Base-by-base conservation (phyloP, 1,140 invertebrate genomes). In the Paracyclopina nana region DNA sequence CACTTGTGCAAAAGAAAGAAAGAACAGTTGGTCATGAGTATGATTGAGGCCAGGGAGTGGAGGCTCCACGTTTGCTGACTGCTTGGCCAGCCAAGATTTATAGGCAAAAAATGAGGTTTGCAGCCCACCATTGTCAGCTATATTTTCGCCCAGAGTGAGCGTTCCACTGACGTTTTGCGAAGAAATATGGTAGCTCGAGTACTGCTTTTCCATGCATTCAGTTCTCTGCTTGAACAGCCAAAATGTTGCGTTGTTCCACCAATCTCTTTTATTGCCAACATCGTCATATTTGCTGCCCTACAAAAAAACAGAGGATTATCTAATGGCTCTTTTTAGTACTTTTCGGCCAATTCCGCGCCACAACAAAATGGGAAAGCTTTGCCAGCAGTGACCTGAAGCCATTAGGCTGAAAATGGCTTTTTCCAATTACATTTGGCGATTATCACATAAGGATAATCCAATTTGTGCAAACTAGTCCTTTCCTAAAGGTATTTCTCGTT, bases 211-310 rank as follows among this genome's bases (percentile, higher is more conserved):
- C 49, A 97, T 80, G 60, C 94, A 98, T 57, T 88, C 73, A 0
- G 87, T 80, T 55, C 82, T 73, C 40, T 79, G 70, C 58, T 91
- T 85, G 61, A 98, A 99, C 22, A 72, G 76, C 0, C 76, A 73
- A 49, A 90, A 87, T 0, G 91, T 97, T 8, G 76, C 76, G 57
- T 92, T 83, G 54, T 92, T 84, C 94, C 92, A 98, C 94, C 94
- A 99, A 53, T 86, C 80, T 60, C 91, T 77, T 49, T 98, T 67
- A 65, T 98, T 98, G 0, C 94, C 94, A 56, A 80, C 68, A 57
- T 82, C 83, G 59, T 94, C 86, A 63, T 88, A 94, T 61, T 90
- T 80, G 45, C 82, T 64, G 28, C 80, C 80, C n/a, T n/a, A n/a
- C n/a, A n/a, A n/a, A n/a, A n/a, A n/a, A n/a, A n/a, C n/a, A n/a